Percentiles rank a stretch among this genome's conserved stretches.
phyloP scores from a whole-genome alignment of 2,113 vertebrate genomes.

The Poeciliopsis prolifica region DNA sequence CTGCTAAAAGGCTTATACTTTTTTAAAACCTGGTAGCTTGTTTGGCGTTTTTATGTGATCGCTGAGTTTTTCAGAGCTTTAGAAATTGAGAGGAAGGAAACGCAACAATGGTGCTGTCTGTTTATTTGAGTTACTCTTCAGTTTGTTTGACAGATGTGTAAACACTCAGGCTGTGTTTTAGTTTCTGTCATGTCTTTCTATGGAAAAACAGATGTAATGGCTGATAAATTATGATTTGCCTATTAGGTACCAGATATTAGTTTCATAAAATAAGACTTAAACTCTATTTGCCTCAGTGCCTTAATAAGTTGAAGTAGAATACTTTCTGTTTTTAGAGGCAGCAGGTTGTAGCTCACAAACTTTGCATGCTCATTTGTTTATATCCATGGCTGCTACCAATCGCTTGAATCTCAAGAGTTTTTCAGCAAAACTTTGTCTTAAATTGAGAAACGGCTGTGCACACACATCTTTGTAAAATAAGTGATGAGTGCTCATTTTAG shows the following conservation, averaged over 20 bases:
- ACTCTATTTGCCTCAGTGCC: no score
- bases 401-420: background rate
- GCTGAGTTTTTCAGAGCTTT: background rate
- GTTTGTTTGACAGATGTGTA: conserved; percentile 49
- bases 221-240: background rate
- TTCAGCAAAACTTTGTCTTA: background rate
- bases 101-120: conserved; percentile 7
- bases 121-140: conserved; percentile 44
- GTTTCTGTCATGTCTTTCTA: background rate
- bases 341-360: conserved; percentile 7
- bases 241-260: no score
- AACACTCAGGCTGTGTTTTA: conserved; percentile 16
- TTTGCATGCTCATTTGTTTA: conserved; percentile 60
- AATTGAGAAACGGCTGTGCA: background rate
- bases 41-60: background rate
- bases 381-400: background rate
- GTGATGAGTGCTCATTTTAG: conserved; percentile 17
- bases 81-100: conserved; percentile 14
- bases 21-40: background rate
- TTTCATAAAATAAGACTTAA: no score
- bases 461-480: background rate
- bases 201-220: background rate
- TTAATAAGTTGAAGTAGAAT: no score
- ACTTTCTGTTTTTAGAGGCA: background rate
- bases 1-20: background rate